A percentile compares a stretch with the other conserved stretches of the same genome.
Evolutionary conservation across 2,888 invertebrate species (phyloP).

Genomic region (Blera fallax): DNA sequence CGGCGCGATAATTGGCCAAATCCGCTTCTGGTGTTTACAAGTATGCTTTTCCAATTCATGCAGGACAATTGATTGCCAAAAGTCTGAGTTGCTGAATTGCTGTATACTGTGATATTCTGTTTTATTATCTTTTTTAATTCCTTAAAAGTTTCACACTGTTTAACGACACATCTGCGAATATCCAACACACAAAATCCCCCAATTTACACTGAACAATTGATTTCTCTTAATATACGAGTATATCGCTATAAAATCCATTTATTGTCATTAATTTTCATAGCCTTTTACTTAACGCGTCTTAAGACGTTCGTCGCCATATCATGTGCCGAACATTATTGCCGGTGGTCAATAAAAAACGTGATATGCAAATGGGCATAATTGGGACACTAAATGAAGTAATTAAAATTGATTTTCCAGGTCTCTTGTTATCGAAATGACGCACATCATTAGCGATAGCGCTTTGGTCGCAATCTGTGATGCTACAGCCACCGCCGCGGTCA

Average conservation of each 20-base stretch:
- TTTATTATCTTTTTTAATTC: not conserved
- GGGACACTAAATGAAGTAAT: slow-evolving; percentile 58
- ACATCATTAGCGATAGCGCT: slow-evolving; percentile 38
- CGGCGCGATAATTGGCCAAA: no score
- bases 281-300: not conserved
- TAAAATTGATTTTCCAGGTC: slow-evolving; percentile 36
- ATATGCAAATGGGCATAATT: slow-evolving; percentile 55
- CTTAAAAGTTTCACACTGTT: not conserved
- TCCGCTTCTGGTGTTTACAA: no score
- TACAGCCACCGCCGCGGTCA: not conserved
- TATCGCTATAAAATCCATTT: not conserved
- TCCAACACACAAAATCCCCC: not conserved
- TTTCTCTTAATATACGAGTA: not conserved
- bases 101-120: no score
- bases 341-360: slow-evolving; percentile 7
- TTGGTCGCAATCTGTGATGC: slow-evolving; percentile 11
- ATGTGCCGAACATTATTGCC: slow-evolving; percentile 2
- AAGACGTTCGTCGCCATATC: not conserved
- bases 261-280: not conserved
- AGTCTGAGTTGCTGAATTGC: no score
- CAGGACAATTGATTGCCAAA: no score
- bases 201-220: not conserved
- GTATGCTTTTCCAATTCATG: no score
- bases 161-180: not conserved
- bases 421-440: slow-evolving; percentile 34